Evolutionary conservation across 2,113 vertebrate genomes (phyloP).

Genomic region (Clupea harengus): DNA sequence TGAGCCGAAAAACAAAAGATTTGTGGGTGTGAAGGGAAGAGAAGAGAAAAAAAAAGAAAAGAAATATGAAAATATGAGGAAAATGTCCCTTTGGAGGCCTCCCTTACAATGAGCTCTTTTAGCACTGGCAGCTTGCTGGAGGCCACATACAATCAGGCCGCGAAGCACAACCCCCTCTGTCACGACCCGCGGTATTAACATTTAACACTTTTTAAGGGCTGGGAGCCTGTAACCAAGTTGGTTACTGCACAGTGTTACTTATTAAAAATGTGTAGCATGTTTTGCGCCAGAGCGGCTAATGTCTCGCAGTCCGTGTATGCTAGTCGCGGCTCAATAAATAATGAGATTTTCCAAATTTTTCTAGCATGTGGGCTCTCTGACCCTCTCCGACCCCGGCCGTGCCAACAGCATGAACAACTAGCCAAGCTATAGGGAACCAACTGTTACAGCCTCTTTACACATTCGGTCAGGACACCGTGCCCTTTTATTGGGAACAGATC

Average conservation of each 20-base stretch:
- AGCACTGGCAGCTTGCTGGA: not conserved
- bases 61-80: slow-evolving; percentile 2
- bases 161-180: not conserved
- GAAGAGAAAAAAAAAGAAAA: not conserved
- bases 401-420: not conserved
- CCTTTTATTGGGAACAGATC: not conserved
- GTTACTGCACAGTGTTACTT: not conserved
- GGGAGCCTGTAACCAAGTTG: not conserved
- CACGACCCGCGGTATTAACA: not conserved
- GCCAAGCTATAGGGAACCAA: not conserved
- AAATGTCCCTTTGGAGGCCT: slow-evolving; percentile 9
- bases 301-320: not conserved
- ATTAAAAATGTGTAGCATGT: not conserved
- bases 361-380: no score
- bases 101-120: slow-evolving; percentile 1
- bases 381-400: no score
- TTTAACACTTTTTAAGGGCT: not conserved
- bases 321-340: not conserved
- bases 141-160: not conserved
- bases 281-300: not conserved
- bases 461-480: not conserved
- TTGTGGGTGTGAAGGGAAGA: not conserved
- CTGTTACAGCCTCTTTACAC: not conserved
- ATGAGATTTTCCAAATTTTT: not conserved
- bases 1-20: slow-evolving; percentile 12